These are phyloP conservation scores for Zosterops lateralis DNA, from an alignment of 2,113 vertebrate genomes.

Conservation along the genomic window DNA sequence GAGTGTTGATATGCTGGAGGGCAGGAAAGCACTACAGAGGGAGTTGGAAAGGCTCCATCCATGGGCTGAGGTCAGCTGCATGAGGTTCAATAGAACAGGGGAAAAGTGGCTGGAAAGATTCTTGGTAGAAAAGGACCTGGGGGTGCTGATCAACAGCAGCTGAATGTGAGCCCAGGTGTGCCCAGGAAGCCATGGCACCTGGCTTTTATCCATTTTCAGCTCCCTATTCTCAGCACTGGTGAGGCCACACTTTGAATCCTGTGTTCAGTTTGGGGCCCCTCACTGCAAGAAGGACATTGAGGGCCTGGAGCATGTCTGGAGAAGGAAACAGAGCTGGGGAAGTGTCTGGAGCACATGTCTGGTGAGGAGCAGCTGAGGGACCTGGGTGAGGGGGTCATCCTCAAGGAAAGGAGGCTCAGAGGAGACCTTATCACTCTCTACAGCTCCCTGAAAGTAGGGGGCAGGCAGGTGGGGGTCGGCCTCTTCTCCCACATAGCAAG, in stretches of 20 bases:
- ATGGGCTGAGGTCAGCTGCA: too few relatives aligned
- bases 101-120: neutral
- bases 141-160: fast-evolving
- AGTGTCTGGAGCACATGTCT: neutral
- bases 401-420: neutral
- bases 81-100: neutral
- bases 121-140: neutral
- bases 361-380: neutral
- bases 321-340: neutral
- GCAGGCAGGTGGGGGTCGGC: fast-evolving
- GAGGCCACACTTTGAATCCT: neutral
- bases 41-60: neutral
- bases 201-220: fast-evolving
- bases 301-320: fast-evolving
- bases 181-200: neutral
- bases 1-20: neutral
- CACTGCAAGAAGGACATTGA: neutral
- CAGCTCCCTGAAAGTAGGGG: neutral
- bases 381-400: neutral
- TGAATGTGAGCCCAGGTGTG: neutral
- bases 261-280: neutral
- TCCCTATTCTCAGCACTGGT: neutral
- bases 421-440: neutral
- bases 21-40: neutral
- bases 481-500: neutral